Percentiles rank a stretch among this genome's conserved stretches.
Conservation (phyloP, 2,888 invertebrate genomes). For the Drosophila trichaetosa region DNA sequence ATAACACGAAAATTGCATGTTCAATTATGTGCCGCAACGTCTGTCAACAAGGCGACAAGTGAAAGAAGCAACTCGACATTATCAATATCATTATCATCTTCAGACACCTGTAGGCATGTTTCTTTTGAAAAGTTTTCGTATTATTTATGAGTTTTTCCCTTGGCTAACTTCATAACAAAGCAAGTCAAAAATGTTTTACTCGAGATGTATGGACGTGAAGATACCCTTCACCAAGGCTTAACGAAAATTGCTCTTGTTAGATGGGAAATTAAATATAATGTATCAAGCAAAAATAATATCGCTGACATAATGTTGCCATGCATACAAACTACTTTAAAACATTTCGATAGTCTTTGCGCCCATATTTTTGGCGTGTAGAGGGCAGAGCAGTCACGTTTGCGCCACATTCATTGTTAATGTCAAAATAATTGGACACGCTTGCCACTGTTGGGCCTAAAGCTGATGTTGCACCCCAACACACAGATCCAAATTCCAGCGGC, state of each 20-base stretch:
- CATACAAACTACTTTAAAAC: neutral
- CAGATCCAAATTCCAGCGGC: slow-evolving; percentile 21
- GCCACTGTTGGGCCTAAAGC: slow-evolving; percentile 53
- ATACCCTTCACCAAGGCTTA: slow-evolving; percentile 13
- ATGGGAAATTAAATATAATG: neutral
- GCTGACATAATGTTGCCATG: neutral
- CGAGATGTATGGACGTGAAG: neutral
- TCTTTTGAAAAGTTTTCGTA: slow-evolving; percentile 51
- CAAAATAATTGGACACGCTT: slow-evolving; percentile 83
- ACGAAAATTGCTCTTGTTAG: neutral
- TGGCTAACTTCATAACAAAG: slow-evolving; percentile 12
- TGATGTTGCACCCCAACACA: slow-evolving; percentile 43
- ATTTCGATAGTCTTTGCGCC: neutral
- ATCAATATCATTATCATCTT: slow-evolving; percentile 36
- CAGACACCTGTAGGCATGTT: slow-evolving; percentile 51
- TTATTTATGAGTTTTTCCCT: slow-evolving; percentile 42
- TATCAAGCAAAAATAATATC: neutral
- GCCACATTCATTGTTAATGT: slow-evolving; percentile 81
- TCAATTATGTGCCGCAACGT: slow-evolving; percentile 81
- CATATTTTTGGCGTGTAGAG: neutral
- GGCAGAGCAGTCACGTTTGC: slow-evolving; percentile 57
- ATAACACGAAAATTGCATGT: slow-evolving; percentile 57
- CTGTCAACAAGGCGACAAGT: slow-evolving; percentile 72
- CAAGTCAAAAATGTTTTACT: neutral
- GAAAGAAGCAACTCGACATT: slow-evolving; percentile 51